Conservation (phyloP, 2,113 vertebrate species). For the Phyllopteryx taeniolatus region DNA sequence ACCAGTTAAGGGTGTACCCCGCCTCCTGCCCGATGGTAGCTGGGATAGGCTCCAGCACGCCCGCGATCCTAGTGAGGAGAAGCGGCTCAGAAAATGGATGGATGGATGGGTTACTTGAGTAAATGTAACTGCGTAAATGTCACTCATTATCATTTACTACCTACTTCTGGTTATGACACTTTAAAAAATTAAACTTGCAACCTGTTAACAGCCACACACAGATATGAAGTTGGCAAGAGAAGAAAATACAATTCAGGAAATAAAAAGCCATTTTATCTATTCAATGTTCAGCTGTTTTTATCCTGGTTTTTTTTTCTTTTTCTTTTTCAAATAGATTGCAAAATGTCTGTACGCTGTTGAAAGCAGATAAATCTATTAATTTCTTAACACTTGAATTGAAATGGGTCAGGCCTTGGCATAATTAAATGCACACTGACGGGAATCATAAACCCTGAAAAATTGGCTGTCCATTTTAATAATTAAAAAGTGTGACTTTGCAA, state of each 20-base stretch:
- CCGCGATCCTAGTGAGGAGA: no score
- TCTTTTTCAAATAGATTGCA: neutral
- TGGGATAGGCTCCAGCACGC: no score
- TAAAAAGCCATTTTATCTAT: neutral
- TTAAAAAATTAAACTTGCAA: no score
- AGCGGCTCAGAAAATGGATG: no score
- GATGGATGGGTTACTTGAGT: no score
- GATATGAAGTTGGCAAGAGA: neutral
- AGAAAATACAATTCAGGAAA: neutral
- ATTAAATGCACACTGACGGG: slow-evolving; percentile 11
- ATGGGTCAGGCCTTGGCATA: neutral
- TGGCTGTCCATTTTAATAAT: slow-evolving; percentile 31
- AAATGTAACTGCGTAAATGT: no score
- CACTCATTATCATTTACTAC: no score
- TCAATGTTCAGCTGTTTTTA: neutral
- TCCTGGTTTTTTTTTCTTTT: no score
- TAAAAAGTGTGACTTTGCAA: slow-evolving; percentile 28
- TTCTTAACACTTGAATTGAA: neutral
- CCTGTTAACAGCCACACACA: neutral
- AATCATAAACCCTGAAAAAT: slow-evolving; percentile 15
- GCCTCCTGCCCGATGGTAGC: no score
- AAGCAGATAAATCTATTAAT: neutral
- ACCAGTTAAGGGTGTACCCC: no score
- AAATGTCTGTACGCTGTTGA: neutral
- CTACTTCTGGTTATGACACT: no score